phyloP scores from a whole-genome alignment of 2,797 vertebrate genomes.

The Diplodus puntazzo region DNA sequence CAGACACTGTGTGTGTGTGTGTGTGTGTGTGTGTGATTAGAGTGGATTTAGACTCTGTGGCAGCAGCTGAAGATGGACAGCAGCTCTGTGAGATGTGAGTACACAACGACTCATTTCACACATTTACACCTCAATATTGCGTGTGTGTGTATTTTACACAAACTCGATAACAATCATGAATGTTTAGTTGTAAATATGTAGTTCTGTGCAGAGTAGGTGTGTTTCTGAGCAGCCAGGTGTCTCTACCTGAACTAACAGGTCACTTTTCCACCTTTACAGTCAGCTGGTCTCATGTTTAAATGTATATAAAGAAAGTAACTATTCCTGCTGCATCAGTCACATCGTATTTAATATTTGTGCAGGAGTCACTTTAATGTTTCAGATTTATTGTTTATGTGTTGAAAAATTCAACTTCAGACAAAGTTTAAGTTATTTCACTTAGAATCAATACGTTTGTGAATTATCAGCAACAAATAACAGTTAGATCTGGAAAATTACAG shows the following conservation, averaged over 20 bases:
- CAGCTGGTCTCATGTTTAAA: neutral
- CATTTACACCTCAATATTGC: neutral
- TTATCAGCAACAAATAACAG: too few species aligned
- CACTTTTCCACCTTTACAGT: neutral
- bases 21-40: slow-evolving; percentile 57
- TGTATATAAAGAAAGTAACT: neutral
- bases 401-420: too few species aligned
- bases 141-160: neutral
- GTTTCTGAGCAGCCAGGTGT: neutral
- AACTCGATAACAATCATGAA: neutral
- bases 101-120: neutral
- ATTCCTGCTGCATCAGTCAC: too few species aligned
- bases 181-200: neutral
- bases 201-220: neutral
- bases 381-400: neutral
- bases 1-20: slow-evolving; percentile 13
- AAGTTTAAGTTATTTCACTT: too few species aligned
- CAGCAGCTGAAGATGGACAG: slow-evolving; percentile 28
- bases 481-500: too few species aligned
- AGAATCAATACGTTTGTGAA: too few species aligned
- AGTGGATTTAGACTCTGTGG: slow-evolving; percentile 48
- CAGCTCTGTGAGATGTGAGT: slow-evolving; percentile 57
- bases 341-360: too few species aligned
- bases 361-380: neutral
- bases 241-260: neutral